phyloP scores from a whole-genome alignment of 2,797 vertebrate genomes.

The Aulostomus chinensis region DNA sequence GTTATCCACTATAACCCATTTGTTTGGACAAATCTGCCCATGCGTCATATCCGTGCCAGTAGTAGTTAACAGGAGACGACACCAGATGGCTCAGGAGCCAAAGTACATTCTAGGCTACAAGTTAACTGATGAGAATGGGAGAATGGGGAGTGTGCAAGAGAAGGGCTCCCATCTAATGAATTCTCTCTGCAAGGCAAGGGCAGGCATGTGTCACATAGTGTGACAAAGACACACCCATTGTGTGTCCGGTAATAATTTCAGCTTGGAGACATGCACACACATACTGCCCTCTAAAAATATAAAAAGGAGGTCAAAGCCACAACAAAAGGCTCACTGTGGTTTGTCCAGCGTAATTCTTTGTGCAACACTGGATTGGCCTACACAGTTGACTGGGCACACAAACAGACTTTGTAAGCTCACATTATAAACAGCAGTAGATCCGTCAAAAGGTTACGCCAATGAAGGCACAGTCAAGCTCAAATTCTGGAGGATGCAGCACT shows the following conservation, averaged over 20 bases:
- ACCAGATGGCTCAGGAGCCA: too few relatives aligned
- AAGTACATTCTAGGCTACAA: too few relatives aligned
- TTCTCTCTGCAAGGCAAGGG: too few relatives aligned
- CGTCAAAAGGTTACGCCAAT: constrained; percentile 39
- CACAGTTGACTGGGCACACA: constrained; percentile 65
- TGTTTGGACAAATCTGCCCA: too few relatives aligned
- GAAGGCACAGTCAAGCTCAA: constrained; percentile 21
- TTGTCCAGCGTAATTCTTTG: constrained; percentile 55
- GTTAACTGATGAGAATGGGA: too few relatives aligned
- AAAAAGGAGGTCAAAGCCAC: constrained; percentile 46
- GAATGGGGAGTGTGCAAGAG: too few relatives aligned
- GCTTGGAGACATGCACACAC: constrained; percentile 22
- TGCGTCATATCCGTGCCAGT: too few relatives aligned
- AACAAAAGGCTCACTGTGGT: constrained; percentile 62
- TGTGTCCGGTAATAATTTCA: constrained; percentile 32
- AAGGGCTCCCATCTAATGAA: too few relatives aligned
- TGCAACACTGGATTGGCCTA: constrained; percentile 44
- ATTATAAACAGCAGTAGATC: constrained; percentile 60
- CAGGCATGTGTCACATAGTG: too few relatives aligned
- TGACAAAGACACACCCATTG: too few relatives aligned
- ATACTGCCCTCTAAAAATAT: constrained; percentile 8
- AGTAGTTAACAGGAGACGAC: too few relatives aligned
- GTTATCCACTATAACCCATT: too few relatives aligned
- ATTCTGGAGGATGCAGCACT: neutral
- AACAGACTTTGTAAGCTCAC: constrained; percentile 58